Evolutionary conservation across 2,113 vertebrate species (phyloP).

Genomic region (Campylomormyrus tamandua): DNA sequence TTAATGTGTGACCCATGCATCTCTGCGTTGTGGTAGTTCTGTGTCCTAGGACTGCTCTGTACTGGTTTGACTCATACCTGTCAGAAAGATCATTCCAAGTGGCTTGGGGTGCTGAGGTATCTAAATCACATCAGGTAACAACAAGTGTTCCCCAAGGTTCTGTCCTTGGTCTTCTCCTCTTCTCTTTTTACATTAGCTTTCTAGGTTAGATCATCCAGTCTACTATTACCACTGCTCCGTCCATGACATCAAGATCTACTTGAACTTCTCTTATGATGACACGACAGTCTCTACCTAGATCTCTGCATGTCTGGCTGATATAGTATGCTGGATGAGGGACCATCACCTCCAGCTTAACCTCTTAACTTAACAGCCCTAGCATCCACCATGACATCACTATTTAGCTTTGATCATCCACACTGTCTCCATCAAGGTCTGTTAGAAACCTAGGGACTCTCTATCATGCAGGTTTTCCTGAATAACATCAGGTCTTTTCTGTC

Average conservation of each 20-base stretch:
- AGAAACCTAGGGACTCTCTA: background rate
- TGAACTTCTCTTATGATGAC: background rate
- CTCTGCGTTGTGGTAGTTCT: background rate
- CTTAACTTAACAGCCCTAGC: background rate
- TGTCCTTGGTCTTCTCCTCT: background rate
- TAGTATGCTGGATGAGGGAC: background rate
- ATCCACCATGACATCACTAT: background rate
- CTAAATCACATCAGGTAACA: background rate
- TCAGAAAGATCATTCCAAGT: background rate
- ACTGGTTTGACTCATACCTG: background rate
- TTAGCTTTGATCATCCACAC: background rate
- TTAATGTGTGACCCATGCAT: background rate
- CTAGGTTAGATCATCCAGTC: background rate
- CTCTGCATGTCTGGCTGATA: background rate
- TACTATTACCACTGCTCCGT: background rate
- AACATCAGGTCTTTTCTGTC: background rate
- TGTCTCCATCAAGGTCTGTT: background rate
- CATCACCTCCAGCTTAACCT: background rate
- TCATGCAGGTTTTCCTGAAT: background rate
- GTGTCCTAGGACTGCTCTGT: background rate
- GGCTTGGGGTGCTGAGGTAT: background rate
- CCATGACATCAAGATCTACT: background rate
- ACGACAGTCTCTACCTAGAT: background rate
- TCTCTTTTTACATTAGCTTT: background rate
- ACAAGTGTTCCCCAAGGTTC: background rate